These are phyloP conservation scores for Pelodiscus sinensis DNA, from an alignment of 2,113 vertebrate genomes.

Conservation along the genomic window DNA sequence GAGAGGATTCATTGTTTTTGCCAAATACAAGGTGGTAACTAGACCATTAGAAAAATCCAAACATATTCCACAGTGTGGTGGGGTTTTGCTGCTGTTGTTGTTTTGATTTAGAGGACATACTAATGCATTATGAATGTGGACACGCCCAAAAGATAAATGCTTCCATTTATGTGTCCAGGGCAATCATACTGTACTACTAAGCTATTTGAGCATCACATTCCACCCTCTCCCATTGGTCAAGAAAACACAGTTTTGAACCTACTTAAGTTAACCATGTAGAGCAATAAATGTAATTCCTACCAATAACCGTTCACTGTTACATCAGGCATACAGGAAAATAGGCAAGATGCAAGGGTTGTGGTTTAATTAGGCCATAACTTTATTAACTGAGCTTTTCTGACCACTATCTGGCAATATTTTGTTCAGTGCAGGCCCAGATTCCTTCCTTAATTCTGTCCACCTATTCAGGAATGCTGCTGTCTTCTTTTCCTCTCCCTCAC, in stretches of 20 bases:
- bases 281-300: background rate
- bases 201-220: slow-evolving; percentile 11
- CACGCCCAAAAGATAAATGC: background rate
- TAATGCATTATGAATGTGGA: background rate
- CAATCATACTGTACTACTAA: slow-evolving; percentile 3
- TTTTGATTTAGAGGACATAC: slow-evolving; percentile 40
- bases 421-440: background rate
- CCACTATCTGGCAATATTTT: background rate
- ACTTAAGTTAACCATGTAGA: background rate
- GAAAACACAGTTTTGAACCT: background rate
- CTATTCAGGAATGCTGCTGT: background rate
- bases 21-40: background rate
- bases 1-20: background rate
- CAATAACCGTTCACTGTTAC: background rate
- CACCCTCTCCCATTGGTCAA: background rate
- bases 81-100: too few species aligned
- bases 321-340: background rate
- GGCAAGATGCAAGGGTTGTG: background rate
- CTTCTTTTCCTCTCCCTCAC: background rate
- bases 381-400: background rate
- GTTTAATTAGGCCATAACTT: background rate
- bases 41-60: slow-evolving; percentile 7
- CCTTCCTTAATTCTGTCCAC: background rate
- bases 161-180: background rate
- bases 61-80: background rate